Conservation (phyloP, 2,797 vertebrate species). For the Coendou prehensilis region DNA sequence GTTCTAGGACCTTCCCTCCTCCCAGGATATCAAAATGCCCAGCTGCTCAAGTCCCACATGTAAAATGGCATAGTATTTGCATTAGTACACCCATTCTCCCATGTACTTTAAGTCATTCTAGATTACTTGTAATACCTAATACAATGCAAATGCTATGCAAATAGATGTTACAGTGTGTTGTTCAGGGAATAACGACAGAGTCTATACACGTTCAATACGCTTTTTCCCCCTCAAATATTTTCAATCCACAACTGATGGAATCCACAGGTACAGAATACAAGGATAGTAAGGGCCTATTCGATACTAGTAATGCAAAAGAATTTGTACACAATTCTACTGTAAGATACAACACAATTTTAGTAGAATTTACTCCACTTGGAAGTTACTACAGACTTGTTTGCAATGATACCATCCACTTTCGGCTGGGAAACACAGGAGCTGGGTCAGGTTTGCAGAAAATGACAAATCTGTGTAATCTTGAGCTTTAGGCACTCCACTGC, state of each 20-base stretch:
- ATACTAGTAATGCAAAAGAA: conserved; percentile 19
- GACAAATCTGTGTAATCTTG: neutral
- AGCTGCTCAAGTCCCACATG: neutral
- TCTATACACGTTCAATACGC: neutral
- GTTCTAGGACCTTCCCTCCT: neutral
- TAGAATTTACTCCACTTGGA: neutral
- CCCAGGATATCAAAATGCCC: neutral
- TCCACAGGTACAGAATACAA: neutral
- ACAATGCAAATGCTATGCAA: no score
- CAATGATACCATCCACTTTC: neutral
- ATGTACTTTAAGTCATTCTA: no score
- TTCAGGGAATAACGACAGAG: neutral
- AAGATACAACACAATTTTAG: neutral
- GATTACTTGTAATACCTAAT: no score
- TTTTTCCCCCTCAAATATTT: neutral
- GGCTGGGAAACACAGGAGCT: neutral
- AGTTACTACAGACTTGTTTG: neutral
- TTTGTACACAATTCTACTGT: neutral
- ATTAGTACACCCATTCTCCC: no score
- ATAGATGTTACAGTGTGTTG: neutral
- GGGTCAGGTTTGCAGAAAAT: neutral
- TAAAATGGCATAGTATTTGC: no score
- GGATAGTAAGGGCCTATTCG: neutral
- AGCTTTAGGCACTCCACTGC: neutral
- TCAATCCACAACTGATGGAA: neutral